Conservation (phyloP, 2,113 vertebrate species). For the Chlorodrepanis virens region DNA sequence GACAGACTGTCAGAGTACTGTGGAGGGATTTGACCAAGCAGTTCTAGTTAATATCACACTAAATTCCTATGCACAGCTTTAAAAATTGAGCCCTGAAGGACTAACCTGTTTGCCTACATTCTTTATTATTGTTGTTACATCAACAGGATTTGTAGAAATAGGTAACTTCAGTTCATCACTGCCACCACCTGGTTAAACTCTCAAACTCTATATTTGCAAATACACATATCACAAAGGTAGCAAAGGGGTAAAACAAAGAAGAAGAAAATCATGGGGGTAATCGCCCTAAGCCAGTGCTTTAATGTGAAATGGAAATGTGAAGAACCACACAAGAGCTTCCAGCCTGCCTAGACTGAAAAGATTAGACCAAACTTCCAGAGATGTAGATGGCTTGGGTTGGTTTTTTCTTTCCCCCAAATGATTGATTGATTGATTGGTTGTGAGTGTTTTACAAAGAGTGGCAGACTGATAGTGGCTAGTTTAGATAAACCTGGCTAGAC, state of each 20-base stretch:
- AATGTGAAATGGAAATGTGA: not conserved
- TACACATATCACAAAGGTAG: not conserved
- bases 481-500: not conserved
- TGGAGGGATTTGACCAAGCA: conserved; percentile 12
- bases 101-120: conserved; percentile 49
- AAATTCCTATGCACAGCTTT: conserved; percentile 20
- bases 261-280: not conserved
- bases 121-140: conserved; percentile 17
- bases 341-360: not conserved
- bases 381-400: not conserved
- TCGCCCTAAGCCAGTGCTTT: not conserved
- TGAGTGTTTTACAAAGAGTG: not conserved
- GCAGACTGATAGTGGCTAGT: not conserved
- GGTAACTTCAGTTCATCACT: conserved; percentile 49
- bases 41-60: conserved; percentile 8
- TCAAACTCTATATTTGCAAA: fast-evolving
- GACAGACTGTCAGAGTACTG: not conserved
- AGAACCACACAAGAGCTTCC: not conserved
- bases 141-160: not conserved
- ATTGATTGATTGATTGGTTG: not conserved
- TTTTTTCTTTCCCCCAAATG: fast-evolving
- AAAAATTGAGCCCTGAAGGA: conserved; percentile 38
- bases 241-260: not conserved
- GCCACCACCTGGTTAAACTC: conserved; percentile 56
- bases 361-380: not conserved